These are phyloP conservation scores for Falco biarmicus DNA, from an alignment of 2,797 vertebrate species.

Conservation along the genomic window DNA sequence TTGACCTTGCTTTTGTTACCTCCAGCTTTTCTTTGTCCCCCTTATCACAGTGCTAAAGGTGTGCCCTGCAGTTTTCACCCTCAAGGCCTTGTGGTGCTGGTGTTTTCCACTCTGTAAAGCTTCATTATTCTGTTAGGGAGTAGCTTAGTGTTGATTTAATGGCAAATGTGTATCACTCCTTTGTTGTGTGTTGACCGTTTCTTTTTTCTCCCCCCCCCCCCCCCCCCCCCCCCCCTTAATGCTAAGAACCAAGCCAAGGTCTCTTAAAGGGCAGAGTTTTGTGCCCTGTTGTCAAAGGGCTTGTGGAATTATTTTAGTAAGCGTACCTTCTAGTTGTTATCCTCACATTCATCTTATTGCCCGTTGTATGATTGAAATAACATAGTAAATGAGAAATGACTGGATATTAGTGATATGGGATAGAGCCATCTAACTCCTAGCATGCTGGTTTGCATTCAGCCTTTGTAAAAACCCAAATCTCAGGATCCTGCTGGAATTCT, in stretches of 20 bases:
- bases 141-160: neutral
- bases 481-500: neutral
- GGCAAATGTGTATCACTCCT: neutral
- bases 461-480: neutral
- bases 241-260: neutral
- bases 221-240: neutral
- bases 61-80: neutral
- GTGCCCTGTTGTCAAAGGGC: neutral
- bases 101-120: neutral
- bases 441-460: neutral
- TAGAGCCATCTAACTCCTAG: neutral
- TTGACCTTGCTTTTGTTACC: slow-evolving; percentile 36
- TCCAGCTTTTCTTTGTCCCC: neutral
- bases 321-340: neutral
- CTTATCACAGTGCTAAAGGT: neutral
- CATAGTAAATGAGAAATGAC: neutral
- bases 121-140: neutral
- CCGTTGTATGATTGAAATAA: neutral
- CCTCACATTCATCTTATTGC: neutral
- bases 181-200: neutral
- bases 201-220: too few species aligned
- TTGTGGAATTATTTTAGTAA: neutral
- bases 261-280: neutral
- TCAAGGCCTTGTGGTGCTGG: neutral
- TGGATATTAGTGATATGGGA: neutral